A percentile compares a stretch with the other conserved stretches of the same genome.
Evolutionary conservation across 2,113 vertebrate species (phyloP).

Genomic region (Pithys albifrons): DNA sequence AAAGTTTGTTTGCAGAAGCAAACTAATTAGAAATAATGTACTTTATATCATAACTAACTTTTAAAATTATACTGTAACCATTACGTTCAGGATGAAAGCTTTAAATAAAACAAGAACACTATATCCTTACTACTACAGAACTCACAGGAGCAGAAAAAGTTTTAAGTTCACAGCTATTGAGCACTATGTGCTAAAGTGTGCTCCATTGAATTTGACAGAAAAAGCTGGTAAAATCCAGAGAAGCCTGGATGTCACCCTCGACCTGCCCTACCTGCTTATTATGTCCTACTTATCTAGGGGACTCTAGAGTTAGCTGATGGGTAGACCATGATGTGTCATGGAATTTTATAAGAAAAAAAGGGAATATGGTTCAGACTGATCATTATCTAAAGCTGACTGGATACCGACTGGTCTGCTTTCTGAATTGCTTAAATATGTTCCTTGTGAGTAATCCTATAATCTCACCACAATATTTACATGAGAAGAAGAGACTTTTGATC

Average conservation of each 20-base stretch:
- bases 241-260: neutral
- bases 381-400: neutral
- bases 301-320: neutral
- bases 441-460: neutral
- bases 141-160: neutral
- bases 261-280: neutral
- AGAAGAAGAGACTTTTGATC: neutral
- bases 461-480: neutral
- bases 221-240: neutral
- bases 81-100: neutral
- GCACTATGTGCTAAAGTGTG: neutral
- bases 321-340: neutral
- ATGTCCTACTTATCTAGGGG: neutral
- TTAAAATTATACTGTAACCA: neutral
- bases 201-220: neutral
- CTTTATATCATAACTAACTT: neutral
- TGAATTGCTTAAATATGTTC: neutral
- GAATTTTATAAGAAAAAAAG: neutral
- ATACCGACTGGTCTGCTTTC: neutral
- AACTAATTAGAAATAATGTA: neutral
- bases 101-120: neutral
- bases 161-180: neutral
- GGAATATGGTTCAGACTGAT: neutral
- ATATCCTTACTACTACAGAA: neutral
- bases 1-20: neutral